phyloP scores from a whole-genome alignment of 2,888 invertebrate genomes.

The Troglohyphantes excavatus region DNA sequence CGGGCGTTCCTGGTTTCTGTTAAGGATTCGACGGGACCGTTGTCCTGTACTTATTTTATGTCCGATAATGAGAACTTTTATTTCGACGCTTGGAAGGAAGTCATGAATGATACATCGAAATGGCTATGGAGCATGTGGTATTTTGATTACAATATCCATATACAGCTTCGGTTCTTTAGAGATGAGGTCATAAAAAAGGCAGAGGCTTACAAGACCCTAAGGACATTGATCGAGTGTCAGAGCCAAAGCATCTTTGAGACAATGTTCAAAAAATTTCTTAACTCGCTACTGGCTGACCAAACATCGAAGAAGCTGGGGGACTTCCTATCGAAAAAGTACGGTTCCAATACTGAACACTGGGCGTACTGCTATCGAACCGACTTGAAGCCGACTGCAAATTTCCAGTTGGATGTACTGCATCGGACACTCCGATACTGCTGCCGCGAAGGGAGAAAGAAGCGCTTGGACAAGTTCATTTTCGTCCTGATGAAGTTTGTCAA shows the following conservation, averaged over 20 bases:
- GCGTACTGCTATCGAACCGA: constrained; percentile 47
- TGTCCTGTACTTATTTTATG: constrained; percentile 40
- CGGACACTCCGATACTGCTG: constrained; percentile 49
- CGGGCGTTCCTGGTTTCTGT: constrained; percentile 19
- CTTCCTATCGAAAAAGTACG: constrained; percentile 38
- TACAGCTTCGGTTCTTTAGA: constrained; percentile 19
- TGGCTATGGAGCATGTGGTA: constrained; percentile 64
- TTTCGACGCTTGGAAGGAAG: constrained; percentile 46
- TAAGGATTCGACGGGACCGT: constrained; percentile 20
- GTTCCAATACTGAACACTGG: constrained; percentile 31
- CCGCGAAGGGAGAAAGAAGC: constrained; percentile 41
- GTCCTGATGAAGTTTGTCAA: constrained; percentile 50
- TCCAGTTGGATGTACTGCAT: constrained; percentile 55
- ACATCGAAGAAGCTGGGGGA: constrained; percentile 12
- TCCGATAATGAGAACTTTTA: constrained; percentile 38
- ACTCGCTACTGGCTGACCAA: constrained; percentile 16
- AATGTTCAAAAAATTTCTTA: constrained; percentile 47
- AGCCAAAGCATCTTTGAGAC: constrained; percentile 28
- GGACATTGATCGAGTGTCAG: constrained; percentile 37
- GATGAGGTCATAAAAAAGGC: constrained; percentile 27
- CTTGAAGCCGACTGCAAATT: constrained; percentile 26
- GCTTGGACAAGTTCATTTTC: constrained; percentile 52
- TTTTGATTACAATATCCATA: constrained; percentile 34
- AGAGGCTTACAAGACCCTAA: constrained; percentile 47
- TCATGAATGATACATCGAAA: constrained; percentile 34